A percentile compares a stretch with the other conserved stretches of the same genome.
These are phyloP conservation scores for Andrena fulva DNA, from an alignment of 2,888 invertebrate genomes.

Conservation along the genomic window DNA sequence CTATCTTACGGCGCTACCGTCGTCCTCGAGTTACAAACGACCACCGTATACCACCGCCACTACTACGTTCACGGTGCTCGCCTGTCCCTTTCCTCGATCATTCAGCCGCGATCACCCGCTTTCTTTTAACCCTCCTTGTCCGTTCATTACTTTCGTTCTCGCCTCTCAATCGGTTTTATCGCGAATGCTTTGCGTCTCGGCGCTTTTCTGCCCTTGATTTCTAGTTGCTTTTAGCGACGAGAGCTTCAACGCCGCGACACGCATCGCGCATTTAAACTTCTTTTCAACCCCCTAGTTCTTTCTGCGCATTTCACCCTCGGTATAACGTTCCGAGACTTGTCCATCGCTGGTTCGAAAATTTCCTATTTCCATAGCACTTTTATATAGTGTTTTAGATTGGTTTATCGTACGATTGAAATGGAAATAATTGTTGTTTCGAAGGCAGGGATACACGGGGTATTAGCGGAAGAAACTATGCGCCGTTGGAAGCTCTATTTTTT, in stretches of 20 bases:
- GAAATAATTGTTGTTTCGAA: neutral
- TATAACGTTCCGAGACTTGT: neutral
- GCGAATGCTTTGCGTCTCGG: no score
- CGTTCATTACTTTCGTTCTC: neutral
- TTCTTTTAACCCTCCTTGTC: neutral
- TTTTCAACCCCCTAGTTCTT: conserved; percentile 12
- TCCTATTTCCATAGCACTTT: neutral
- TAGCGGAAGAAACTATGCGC: neutral
- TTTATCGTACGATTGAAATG: neutral
- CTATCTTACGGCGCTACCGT: conserved; percentile 77
- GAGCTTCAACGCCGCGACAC: neutral
- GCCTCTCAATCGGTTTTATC: neutral
- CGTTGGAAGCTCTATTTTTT: conserved; percentile 11
- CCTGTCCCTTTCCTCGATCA: conserved; percentile 28
- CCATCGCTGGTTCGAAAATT: neutral
- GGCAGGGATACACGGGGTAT: no score
- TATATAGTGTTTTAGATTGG: neutral
- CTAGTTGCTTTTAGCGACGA: neutral
- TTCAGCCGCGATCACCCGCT: conserved; percentile 27
- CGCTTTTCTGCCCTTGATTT: neutral
- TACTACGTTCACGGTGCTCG: conserved; percentile 58
- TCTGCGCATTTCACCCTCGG: neutral
- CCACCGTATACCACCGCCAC: conserved; percentile 41
- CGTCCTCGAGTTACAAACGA: conserved; percentile 57
- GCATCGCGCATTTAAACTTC: neutral